Base-by-base conservation (phyloP, 2,797 vertebrate genomes). In the Trachurus trachurus region DNA sequence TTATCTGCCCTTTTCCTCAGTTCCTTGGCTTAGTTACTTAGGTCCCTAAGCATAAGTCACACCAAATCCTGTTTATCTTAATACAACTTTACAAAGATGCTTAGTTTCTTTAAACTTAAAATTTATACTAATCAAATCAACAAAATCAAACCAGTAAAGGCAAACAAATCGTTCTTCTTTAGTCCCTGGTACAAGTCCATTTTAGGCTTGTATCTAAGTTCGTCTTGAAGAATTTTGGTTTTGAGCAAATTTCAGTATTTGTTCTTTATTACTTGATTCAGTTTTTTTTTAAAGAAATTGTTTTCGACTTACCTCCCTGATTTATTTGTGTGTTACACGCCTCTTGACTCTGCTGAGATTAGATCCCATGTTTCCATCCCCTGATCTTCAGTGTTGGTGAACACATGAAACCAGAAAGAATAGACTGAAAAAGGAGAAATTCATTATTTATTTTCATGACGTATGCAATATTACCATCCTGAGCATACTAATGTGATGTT, bases 361-460 rank as follows among this genome's bases (percentile, higher is more conserved):
- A 37, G 57, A 78, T 49, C 31, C 83, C 80, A 87, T 89, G 65
- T 73, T 86, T 84, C 40, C 66, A 31, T 70, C 37, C 21, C 34
- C 42, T 63, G 29, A 42, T 77, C 72, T 81, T 78, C 72, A 54
- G 44, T 17, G 4, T 42, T 26, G 53, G 65, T 64, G 13, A 62
- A 66, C 45, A 69, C 47, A 71, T 76, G 52, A 71, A 86, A 87
- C 6, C 42, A 81, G 45, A 83, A 54, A 68, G 39, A 81, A 16
- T 0, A 29, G n/a, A 37, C 2, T 42, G 17, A 79, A 73, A 72
- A 31, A 56, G 9, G 21, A 19, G 71, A 29, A 73, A 44, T 15
- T 49, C 2, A 67, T 45, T 2, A 74, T 58, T 53, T 6, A 16
- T 45, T 60, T 71, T 44, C 26, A 45, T 5, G 12, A 17, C 6